These are phyloP conservation scores for Pseudochaenichthys georgianus DNA, from an alignment of 2,797 vertebrate species.

Conservation along the genomic window DNA sequence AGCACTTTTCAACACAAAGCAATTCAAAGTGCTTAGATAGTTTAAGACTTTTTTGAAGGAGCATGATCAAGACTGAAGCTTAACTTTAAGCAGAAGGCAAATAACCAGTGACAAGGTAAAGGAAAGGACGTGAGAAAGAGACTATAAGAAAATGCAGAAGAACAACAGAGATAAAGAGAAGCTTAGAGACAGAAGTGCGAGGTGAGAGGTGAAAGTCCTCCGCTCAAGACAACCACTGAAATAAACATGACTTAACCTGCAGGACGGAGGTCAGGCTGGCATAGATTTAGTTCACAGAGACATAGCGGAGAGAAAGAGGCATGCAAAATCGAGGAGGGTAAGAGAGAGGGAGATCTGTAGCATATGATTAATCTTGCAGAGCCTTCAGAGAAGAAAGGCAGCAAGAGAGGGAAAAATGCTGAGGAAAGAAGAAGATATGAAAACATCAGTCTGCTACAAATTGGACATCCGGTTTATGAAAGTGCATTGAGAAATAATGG, in stretches of 20 bases:
- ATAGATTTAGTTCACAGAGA: slow-evolving; percentile 29
- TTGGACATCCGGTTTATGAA: background rate
- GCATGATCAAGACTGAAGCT: background rate
- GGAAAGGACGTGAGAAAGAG: background rate
- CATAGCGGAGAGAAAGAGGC: slow-evolving; percentile 29
- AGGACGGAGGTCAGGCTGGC: slow-evolving; percentile 29
- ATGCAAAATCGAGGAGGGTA: slow-evolving; percentile 14
- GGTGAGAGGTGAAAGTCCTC: slow-evolving; percentile 46
- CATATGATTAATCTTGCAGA: slow-evolving; percentile 4
- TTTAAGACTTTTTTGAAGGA: background rate
- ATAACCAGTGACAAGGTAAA: background rate
- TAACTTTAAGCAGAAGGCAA: background rate
- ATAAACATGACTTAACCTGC: slow-evolving; percentile 55
- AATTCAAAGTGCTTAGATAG: background rate
- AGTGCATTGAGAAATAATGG: background rate
- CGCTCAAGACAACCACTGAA: slow-evolving; percentile 35
- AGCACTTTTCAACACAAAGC: too few relatives aligned
- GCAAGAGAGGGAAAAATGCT: too few relatives aligned
- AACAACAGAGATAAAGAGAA: slow-evolving; percentile 39
- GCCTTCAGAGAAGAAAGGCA: too few relatives aligned
- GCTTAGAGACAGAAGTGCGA: slow-evolving; percentile 47
- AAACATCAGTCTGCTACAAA: background rate
- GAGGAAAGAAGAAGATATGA: background rate
- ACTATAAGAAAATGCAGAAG: slow-evolving; percentile 1
- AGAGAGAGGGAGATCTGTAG: background rate